Evolutionary conservation across 2,113 vertebrate species (phyloP), one percentile per base, ranked within the genome.

Genomic region (Microtus oregoni): DNA sequence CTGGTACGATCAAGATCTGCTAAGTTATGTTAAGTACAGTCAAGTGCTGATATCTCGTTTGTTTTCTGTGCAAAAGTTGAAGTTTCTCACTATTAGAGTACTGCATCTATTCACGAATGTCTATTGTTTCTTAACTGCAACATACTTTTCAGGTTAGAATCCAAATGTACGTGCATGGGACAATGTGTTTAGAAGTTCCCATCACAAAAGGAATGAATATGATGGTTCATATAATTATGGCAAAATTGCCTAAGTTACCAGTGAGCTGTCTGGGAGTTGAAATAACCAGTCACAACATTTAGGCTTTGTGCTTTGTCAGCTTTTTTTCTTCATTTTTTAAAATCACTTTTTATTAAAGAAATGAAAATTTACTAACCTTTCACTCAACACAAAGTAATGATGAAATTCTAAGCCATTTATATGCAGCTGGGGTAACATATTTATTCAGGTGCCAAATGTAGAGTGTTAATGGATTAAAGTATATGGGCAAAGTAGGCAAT

Each of bases 401-500:
- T 68, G 55, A 30, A 44, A 94, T 92, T 78, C 88, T 94, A 72
- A 73, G 55, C 95, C 94, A 96, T 78, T 96, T 95, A 68, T 96
- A 96, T 89, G 82, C 30, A 5, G 91, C 86, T 35, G 30, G 52
- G 50, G 12, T 91, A 92, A 95, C 30, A 20, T 97, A 96, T 97
- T 97, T 97, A 97, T 98, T 92, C 96, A 96, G 63, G 15, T 96
- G 47, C 17, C 90, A 97, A 79, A 97, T 96, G 92, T 58, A 50
- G 47, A 96, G 67, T 94, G 91, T 94, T 96, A 52, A 97, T 92
- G 89, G 86, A 55, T 93, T 93, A 94, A 50, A n/a, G 65, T 89
- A 28, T 94, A 94, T 85, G 86, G 93, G 55, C 63, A 88, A 98
- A 97, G 89, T 63, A 91, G 3, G 19, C 89, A 93, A 93, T 78